Base-by-base conservation (phyloP, 2,797 vertebrate species). In the Megalops cyprinoides region DNA sequence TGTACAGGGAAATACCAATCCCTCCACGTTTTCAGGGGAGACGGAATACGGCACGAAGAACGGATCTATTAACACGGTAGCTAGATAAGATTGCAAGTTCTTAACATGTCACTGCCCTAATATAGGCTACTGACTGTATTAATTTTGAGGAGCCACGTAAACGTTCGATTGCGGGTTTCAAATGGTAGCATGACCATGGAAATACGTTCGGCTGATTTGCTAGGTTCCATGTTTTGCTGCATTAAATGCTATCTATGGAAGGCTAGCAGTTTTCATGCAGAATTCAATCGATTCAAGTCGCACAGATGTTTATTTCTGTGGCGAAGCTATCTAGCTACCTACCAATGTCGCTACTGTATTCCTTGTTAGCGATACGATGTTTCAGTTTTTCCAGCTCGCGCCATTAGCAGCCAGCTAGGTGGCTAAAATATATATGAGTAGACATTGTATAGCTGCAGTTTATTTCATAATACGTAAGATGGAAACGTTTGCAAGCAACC, bases 381-480 rank as follows among this genome's bases (percentile, higher is more conserved):
- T 44, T 69, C 65, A 69, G 37, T 44, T 23, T 51, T 28, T 53
- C 18, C 53, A 73, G 74, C 74, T 76, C 60, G 79, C 79, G 79
- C 79, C 79, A 67, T 76, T 75, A 62, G 73, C 20, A 76, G 58
- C 74, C 44, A 34, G 55, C 55, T 62, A 39, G 28, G 67, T 39
- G 60, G 60, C 62, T 79, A 8, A 67, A 49, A 49, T 46, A 55
- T 31, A 23, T 48, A 44, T 10, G 12, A 28, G 14, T 8, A n/a
- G 15, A n/a, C 60, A n/a, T n/a, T 23, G 73, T 65, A 65, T 34
- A 15, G 42, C 34, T 25, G 74, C 46, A 75, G 48, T 75, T 31
- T 51, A 25, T 48, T 48, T 39, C 6, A 48, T 51, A 31, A n/a
- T 39, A 39, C 49, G 53, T n/a, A 76, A 51, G 74, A 49, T 28